Evolutionary conservation across 1,140 invertebrate genomes (phyloP).

Genomic region (Lordiphosa stackelbergi): DNA sequence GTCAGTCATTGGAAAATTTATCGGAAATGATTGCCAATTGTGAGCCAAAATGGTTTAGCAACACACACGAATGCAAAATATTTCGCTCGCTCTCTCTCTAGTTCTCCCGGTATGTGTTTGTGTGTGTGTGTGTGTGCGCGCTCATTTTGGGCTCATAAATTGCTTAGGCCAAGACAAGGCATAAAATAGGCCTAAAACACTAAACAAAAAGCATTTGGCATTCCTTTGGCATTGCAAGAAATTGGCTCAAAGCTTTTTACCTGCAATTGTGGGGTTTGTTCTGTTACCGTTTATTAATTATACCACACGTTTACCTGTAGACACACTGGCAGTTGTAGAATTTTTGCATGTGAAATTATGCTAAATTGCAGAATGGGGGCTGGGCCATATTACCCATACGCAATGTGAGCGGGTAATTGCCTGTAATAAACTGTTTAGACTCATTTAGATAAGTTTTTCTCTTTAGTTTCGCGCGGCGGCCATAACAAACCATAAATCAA

Average conservation of each 20-base stretch:
- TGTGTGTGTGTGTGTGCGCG: background rate
- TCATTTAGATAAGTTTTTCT: conserved; percentile 9
- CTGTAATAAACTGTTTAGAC: conserved; percentile 7
- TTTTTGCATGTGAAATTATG: conserved; percentile 13
- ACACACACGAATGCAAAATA: conserved; percentile 5
- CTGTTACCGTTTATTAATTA: conserved; percentile 13
- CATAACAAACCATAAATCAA: conserved; percentile 8
- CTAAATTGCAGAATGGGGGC: conserved; percentile 4
- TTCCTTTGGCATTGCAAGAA: conserved; percentile 11
- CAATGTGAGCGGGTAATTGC: conserved; percentile 1
- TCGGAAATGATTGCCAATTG: conserved; percentile 14
- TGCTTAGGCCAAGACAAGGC: conserved; percentile 9
- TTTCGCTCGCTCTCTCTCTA: background rate
- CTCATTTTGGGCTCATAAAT: conserved; percentile 14
- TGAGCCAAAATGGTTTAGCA: conserved; percentile 5
- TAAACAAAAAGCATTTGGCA: conserved; percentile 12
- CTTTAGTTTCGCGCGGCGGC: no score
- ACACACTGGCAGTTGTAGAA: conserved; percentile 1
- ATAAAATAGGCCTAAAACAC: conserved; percentile 12
- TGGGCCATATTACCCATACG: conserved; percentile 9
- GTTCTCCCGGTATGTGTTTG: background rate
- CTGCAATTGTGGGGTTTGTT: conserved; percentile 4
- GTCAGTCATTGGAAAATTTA: conserved; percentile 15
- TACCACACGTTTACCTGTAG: conserved; percentile 3
- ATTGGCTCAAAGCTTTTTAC: conserved; percentile 11